A percentile compares a stretch with the other conserved stretches of the same genome.
These are phyloP conservation scores for Colaptes auratus DNA, from an alignment of 2,113 vertebrate genomes.

Conservation along the genomic window DNA sequence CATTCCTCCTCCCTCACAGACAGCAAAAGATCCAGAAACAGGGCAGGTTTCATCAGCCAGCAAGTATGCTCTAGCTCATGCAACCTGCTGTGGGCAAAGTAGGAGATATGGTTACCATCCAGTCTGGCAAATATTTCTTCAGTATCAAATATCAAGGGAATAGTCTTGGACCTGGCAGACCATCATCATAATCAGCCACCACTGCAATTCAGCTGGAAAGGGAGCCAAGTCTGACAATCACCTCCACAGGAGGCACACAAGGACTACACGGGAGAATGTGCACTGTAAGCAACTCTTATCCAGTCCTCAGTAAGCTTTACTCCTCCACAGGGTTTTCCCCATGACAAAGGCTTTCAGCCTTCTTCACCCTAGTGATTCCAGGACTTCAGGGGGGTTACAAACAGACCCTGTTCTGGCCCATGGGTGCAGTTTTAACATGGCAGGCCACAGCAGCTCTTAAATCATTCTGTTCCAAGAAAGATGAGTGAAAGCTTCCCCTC, in stretches of 20 bases:
- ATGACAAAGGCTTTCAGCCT: not conserved
- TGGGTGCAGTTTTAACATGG: not conserved
- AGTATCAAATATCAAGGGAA: conserved; percentile 13
- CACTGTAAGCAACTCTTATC: not conserved
- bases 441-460: not conserved
- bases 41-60: not conserved
- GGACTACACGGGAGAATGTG: not conserved
- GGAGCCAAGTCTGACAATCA: not conserved
- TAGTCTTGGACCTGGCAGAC: not conserved
- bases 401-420: not conserved
- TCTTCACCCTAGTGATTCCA: not conserved
- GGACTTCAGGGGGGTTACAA: not conserved
- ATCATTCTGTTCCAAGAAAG: not conserved
- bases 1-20: not conserved
- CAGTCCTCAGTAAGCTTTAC: not conserved
- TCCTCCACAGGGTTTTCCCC: not conserved
- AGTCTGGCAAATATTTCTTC: not conserved
- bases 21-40: not conserved
- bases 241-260: conserved; percentile 41
- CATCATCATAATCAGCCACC: not conserved
- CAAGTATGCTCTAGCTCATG: not conserved
- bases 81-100: not conserved
- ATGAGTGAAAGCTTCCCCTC: not conserved
- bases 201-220: not conserved
- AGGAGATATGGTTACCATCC: not conserved